Conservation (phyloP, 1,140 invertebrate species). For the Philotrypesis tridentata region DNA sequence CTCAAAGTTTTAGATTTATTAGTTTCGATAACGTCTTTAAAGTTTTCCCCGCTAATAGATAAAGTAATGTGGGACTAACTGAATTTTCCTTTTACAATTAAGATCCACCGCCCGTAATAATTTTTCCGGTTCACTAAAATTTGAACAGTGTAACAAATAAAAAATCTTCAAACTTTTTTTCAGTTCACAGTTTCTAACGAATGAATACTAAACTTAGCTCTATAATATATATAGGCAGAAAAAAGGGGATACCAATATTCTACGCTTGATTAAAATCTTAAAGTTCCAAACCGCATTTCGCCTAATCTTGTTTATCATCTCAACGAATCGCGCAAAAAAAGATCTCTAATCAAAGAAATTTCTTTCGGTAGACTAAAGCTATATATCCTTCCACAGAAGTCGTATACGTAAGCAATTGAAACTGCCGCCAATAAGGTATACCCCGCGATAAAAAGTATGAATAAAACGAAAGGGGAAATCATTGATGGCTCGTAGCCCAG, state of each 20-base stretch:
- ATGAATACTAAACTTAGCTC: neutral
- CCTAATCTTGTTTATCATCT: conserved; percentile 35
- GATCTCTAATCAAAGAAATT: neutral
- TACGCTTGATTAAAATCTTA: conserved; percentile 16
- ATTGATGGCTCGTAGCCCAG: neutral
- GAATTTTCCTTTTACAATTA: neutral
- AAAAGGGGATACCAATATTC: conserved; percentile 5
- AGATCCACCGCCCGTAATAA: neutral
- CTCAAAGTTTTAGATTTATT: conserved; percentile 5
- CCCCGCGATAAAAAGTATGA: neutral
- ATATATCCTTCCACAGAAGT: neutral
- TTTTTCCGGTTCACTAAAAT: neutral
- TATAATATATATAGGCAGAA: too few species aligned
- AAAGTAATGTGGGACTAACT: neutral
- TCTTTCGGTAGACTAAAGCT: neutral
- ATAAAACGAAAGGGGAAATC: neutral
- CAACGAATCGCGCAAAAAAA: conserved; percentile 8
- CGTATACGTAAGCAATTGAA: neutral
- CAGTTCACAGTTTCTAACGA: neutral
- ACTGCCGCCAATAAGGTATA: neutral
- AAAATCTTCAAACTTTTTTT: neutral
- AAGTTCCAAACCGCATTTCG: too few species aligned
- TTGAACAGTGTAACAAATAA: neutral
- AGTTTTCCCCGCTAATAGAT: neutral
- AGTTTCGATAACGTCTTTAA: neutral